Conservation (phyloP, 2,113 vertebrate species). For the Microcebus tavaratra region DNA sequence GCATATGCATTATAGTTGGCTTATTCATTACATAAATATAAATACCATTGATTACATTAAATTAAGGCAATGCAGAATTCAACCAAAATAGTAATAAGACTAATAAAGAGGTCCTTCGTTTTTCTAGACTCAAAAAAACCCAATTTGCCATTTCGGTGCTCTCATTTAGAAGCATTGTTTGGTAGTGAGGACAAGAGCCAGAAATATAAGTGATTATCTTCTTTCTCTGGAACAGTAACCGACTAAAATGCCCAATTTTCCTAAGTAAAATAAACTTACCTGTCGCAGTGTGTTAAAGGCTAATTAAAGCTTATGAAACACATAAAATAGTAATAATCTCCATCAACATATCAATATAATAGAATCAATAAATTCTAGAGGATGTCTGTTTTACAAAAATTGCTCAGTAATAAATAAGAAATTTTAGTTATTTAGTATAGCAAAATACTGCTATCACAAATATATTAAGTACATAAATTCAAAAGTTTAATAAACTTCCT, state of each 20-base stretch:
- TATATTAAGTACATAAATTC: conserved; percentile 12
- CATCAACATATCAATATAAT: background rate
- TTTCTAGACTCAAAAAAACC: background rate
- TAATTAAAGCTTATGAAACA: background rate
- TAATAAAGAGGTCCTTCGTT: background rate
- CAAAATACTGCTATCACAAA: conserved; percentile 6
- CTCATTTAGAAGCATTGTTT: background rate
- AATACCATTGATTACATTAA: background rate
- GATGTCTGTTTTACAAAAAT: conserved; percentile 28
- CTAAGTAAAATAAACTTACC: conserved; percentile 15
- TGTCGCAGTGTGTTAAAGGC: background rate
- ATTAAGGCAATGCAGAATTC: conserved; percentile 40
- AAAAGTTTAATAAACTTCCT: conserved; percentile 6
- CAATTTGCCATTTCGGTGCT: background rate
- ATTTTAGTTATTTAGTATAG: background rate
- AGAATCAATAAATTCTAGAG: background rate
- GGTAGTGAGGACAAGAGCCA: background rate
- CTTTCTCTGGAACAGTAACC: background rate
- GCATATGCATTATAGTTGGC: background rate
- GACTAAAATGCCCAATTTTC: conserved; percentile 41
- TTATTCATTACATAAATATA: background rate
- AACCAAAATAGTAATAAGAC: conserved; percentile 5
- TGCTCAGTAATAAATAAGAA: background rate
- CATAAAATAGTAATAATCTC: background rate
- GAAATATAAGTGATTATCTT: background rate